A percentile compares a stretch with the other conserved stretches of the same genome.
Conservation (phyloP, 2,797 vertebrate species). For the Presbytis comata region DNA sequence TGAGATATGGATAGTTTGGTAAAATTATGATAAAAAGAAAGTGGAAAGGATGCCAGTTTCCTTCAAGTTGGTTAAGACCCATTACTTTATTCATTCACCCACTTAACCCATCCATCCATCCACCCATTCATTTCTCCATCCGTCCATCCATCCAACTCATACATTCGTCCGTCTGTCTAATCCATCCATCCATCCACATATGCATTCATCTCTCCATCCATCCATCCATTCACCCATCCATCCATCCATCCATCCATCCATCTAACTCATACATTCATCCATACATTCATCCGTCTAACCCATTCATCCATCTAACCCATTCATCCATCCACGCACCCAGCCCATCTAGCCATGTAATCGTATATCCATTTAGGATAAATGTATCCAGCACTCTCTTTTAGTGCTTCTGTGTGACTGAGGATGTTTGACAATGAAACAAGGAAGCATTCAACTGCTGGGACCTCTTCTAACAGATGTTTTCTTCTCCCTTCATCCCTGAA, state of each 20-base stretch:
- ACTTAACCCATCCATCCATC: background rate
- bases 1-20: background rate
- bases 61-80: background rate
- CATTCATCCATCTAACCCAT: background rate
- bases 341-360: background rate
- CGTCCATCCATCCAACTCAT: too few relatives aligned
- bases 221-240: background rate
- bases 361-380: background rate
- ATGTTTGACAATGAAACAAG: background rate
- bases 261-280: background rate
- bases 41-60: background rate
- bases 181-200: background rate
- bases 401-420: background rate
- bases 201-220: too few relatives aligned
- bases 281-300: background rate
- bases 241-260: too few relatives aligned
- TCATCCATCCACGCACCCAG: background rate
- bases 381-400: background rate
- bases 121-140: too few relatives aligned
- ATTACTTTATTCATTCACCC: background rate
- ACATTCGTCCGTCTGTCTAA: background rate
- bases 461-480: constrained; percentile 51
- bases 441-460: constrained; percentile 9
- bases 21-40: background rate
- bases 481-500: background rate